Conservation (phyloP, 2,113 vertebrate species). For the Podilymbus podiceps region DNA sequence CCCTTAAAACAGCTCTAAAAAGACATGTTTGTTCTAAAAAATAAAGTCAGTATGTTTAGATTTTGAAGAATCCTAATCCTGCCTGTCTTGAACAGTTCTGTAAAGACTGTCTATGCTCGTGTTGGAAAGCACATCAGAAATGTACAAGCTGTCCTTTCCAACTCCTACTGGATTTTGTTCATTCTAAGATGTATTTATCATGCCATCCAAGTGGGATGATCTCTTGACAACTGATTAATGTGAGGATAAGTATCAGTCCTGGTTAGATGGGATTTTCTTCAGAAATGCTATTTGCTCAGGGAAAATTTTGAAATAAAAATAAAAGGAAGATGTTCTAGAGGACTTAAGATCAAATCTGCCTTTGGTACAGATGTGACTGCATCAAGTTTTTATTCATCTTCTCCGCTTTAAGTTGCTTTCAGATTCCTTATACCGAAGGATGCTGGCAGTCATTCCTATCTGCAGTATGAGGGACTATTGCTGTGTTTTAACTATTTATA, state of each 20-base stretch:
- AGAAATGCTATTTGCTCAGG: not conserved
- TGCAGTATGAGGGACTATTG: not conserved
- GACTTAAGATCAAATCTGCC: not conserved
- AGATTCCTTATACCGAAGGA: not conserved
- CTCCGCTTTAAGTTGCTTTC: not conserved
- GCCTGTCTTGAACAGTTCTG: not conserved
- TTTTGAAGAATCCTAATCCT: not conserved
- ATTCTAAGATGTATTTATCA: constrained; percentile 15
- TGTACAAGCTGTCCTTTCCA: constrained; percentile 39
- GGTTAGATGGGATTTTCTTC: not conserved
- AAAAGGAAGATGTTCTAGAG: not conserved
- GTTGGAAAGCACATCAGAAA: constrained; percentile 26
- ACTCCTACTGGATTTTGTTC: constrained; percentile 44
- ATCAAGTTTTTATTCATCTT: not conserved
- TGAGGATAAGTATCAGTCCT: not conserved
- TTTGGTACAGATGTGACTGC: not conserved
- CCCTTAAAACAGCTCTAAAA: not conserved
- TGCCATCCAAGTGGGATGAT: constrained; percentile 27
- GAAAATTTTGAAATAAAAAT: not conserved
- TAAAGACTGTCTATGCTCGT: not conserved
- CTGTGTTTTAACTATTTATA: not conserved
- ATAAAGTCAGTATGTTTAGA: not conserved
- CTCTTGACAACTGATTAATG: constrained; percentile 28
- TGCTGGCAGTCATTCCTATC: not conserved
- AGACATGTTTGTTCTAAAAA: not conserved